Evolutionary conservation across 2,797 vertebrate species (phyloP).

Genomic region (Chelmon rostratus): DNA sequence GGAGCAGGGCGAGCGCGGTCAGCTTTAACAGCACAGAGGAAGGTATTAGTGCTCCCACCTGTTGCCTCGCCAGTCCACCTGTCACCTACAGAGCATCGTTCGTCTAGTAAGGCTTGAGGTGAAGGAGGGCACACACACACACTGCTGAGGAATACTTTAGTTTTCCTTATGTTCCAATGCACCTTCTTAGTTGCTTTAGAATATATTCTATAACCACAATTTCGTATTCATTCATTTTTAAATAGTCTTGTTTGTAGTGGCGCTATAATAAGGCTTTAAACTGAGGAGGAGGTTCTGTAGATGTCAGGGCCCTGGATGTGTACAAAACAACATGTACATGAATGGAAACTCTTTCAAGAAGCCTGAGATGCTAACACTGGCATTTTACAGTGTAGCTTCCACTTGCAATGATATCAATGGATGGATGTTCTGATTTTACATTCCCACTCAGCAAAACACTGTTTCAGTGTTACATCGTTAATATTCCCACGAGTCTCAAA

Average conservation of each 20-base stretch:
- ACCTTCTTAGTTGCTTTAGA: background rate
- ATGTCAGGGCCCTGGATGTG: background rate
- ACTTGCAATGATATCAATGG: background rate
- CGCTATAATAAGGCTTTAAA: background rate
- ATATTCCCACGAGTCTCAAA: conserved; percentile 14
- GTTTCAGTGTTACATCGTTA: background rate
- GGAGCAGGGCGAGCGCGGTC: conserved; percentile 12
- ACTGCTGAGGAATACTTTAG: background rate
- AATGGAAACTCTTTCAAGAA: background rate
- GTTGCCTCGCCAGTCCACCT: conserved; percentile 44
- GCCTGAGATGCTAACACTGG: background rate
- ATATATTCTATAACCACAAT: too few relatives aligned
- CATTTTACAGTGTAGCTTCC: background rate
- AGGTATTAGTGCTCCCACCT: conserved; percentile 64
- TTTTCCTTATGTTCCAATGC: background rate
- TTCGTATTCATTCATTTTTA: too few relatives aligned
- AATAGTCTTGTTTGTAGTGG: background rate
- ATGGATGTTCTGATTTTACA: conserved; percentile 9
- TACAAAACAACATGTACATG: background rate
- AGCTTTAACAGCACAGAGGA: conserved; percentile 54
- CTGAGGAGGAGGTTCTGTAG: background rate
- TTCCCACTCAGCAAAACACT: conserved; percentile 20
- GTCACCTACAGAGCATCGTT: conserved; percentile 30
- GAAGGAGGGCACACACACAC: background rate
- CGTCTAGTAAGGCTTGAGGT: conserved; percentile 29